phyloP scores from a whole-genome alignment of 2,888 invertebrate genomes.

The Caenorhabditis macrosperma region DNA sequence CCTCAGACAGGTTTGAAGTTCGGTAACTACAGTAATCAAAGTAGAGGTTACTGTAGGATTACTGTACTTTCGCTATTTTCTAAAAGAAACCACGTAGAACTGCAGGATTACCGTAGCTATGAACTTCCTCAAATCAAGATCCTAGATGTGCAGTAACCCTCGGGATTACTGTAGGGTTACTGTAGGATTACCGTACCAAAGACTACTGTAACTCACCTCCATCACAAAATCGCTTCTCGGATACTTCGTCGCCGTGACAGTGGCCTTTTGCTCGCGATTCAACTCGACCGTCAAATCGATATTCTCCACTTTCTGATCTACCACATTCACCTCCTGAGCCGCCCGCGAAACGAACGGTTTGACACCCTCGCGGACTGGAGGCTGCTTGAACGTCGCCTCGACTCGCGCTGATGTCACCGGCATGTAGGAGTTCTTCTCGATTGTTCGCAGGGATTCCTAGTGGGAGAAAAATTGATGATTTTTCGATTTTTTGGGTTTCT shows the following conservation, averaged over 20 bases:
- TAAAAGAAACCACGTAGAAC: too few species aligned
- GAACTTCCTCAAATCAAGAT: too few species aligned
- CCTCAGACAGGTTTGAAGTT: too few species aligned
- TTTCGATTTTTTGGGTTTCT: too few species aligned
- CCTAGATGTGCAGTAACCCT: too few species aligned
- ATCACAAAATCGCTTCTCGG: slow-evolving; percentile 53
- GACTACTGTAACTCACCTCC: too few species aligned
- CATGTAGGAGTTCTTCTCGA: slow-evolving; percentile 50
- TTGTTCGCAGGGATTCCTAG: slow-evolving; percentile 30
- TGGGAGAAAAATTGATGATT: background rate
- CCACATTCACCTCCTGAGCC: slow-evolving; percentile 33
- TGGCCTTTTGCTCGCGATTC: slow-evolving; percentile 70
- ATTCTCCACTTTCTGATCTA: slow-evolving; percentile 28
- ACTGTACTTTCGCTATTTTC: too few species aligned
- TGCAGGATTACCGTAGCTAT: too few species aligned
- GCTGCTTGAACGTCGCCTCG: slow-evolving; percentile 58
- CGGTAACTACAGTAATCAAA: too few species aligned
- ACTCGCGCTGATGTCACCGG: slow-evolving; percentile 51
- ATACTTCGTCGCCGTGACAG: slow-evolving; percentile 64
- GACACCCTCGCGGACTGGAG: slow-evolving; percentile 53
- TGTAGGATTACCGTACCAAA: too few species aligned
- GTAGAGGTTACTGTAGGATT: too few species aligned
- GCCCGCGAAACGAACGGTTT: slow-evolving; percentile 52
- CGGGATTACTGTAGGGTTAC: too few species aligned
- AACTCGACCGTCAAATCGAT: slow-evolving; percentile 68